A percentile compares a stretch with the other conserved stretches of the same genome.
Conservation (phyloP, 2,797 vertebrate species). For the Pantherophis vulpinus region DNA sequence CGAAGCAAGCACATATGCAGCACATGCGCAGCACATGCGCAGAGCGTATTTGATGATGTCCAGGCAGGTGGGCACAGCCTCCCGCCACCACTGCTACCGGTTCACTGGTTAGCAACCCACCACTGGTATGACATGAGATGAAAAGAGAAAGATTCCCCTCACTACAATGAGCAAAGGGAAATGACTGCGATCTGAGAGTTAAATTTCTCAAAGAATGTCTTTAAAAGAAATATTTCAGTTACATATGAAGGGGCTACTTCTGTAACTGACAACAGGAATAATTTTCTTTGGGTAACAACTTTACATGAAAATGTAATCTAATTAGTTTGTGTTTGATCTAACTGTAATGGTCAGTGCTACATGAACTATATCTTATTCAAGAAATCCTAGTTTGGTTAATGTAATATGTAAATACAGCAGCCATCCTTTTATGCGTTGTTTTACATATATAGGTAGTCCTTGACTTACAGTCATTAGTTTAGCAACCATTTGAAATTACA, state of each 20-base stretch:
- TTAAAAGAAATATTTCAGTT: neutral
- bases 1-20: too few species aligned
- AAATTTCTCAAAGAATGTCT: neutral
- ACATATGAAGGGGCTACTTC: neutral
- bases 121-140: neutral
- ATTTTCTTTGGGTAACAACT: neutral
- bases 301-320: neutral
- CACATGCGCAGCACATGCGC: too few species aligned
- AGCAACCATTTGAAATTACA: too few species aligned
- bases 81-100: too few species aligned
- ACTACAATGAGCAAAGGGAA: neutral
- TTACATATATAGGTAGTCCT: neutral
- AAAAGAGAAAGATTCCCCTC: neutral
- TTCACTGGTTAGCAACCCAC: too few species aligned
- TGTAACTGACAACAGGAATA: neutral
- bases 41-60: too few species aligned
- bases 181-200: neutral
- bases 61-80: too few species aligned
- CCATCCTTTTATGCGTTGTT: neutral
- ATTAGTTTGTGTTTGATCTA: neutral
- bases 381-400: neutral
- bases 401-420: neutral
- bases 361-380: neutral
- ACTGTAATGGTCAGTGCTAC: neutral
- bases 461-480: too few species aligned